Evolutionary conservation across 2,797 vertebrate genomes (phyloP).

Genomic region (Phaenicophaeus curvirostris): DNA sequence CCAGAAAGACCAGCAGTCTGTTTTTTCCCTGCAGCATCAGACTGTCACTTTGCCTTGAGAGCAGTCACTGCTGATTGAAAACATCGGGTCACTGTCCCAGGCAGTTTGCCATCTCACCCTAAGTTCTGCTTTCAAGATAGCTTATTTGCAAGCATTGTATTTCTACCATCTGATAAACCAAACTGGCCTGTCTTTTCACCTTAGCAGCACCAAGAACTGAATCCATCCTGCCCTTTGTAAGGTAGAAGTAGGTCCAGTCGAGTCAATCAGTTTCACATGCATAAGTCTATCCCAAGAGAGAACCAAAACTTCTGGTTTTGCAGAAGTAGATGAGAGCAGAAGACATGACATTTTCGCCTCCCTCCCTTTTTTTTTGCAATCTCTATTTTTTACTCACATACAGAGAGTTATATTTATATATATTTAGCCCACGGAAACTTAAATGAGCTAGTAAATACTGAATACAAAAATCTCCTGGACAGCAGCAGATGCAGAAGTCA

Average conservation of each 20-base stretch:
- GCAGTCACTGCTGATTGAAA: background rate
- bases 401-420: background rate
- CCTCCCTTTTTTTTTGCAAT: background rate
- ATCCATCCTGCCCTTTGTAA: conserved; percentile 2
- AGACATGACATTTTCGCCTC: background rate
- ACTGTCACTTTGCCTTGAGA: background rate
- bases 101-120: conserved; percentile 9
- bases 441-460: background rate
- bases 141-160: background rate
- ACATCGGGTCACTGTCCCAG: conserved; percentile 30
- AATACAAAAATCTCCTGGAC: background rate
- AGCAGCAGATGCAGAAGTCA: background rate
- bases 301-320: conserved; percentile 36
- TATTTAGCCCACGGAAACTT: background rate
- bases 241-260: background rate
- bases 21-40: background rate
- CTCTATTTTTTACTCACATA: background rate
- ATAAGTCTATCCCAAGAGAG: background rate
- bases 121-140: background rate
- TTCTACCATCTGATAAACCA: background rate
- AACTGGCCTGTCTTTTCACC: background rate
- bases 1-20: background rate
- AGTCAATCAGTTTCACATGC: background rate
- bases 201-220: background rate
- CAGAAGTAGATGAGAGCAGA: conserved; percentile 24